phyloP scores from a whole-genome alignment of 1,140 invertebrate genomes.

The Argopecten irradians region DNA sequence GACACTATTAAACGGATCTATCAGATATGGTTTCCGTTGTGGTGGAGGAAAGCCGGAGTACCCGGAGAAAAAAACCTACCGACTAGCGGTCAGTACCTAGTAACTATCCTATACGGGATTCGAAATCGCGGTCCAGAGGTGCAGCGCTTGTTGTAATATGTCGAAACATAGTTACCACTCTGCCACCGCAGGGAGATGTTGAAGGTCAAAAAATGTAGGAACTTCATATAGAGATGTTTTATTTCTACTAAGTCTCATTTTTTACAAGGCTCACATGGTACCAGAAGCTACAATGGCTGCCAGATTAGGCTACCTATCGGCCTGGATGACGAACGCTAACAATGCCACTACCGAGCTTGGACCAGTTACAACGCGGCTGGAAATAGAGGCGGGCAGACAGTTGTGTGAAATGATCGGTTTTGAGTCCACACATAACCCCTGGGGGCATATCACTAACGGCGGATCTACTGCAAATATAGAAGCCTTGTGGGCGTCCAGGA shows the following conservation, averaged over 20 bases:
- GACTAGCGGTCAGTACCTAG: no score
- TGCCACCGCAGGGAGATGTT: no score
- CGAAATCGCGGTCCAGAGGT: no score
- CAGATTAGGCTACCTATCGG: neutral
- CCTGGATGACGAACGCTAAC: neutral
- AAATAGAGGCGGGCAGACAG: slow-evolving; percentile 28
- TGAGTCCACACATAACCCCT: neutral
- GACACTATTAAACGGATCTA: no score
- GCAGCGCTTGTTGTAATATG: no score
- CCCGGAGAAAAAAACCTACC: no score
- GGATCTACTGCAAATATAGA: slow-evolving; percentile 4
- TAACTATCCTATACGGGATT: no score
- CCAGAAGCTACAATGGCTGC: neutral
- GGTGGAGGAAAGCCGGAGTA: no score
- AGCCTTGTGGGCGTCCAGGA: slow-evolving; percentile 15
- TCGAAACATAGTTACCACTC: no score
- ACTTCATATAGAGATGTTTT: neutral
- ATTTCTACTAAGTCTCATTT: neutral
- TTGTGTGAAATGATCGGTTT: slow-evolving; percentile 31
- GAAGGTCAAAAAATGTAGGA: no score
- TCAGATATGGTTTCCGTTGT: no score
- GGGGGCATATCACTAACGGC: slow-evolving; percentile 25
- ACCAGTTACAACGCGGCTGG: slow-evolving; percentile 17
- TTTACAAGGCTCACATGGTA: neutral
- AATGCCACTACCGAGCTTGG: neutral